Conservation (phyloP, 2,888 invertebrate genomes). For the Mesorhabditis spiculigera region DNA sequence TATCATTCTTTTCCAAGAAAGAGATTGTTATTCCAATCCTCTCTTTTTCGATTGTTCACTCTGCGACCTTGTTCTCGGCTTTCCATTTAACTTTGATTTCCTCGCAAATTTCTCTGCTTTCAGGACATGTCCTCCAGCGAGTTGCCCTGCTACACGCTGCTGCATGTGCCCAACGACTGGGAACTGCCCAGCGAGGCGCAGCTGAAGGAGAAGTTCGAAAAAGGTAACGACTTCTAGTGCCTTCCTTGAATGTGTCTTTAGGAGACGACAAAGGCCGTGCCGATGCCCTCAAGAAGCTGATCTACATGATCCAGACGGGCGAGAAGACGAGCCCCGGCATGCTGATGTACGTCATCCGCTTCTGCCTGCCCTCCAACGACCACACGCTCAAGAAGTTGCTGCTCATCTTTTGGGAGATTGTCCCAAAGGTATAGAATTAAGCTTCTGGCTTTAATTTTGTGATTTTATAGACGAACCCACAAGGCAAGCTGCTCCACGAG, state of each 20-base stretch:
- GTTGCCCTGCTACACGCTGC: conserved; percentile 94
- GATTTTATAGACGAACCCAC: conserved; percentile 56
- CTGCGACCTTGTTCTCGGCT: too few species aligned
- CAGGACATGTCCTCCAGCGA: conserved; percentile 63
- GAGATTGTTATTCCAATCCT: too few species aligned
- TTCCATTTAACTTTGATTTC: not conserved
- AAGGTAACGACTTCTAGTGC: conserved; percentile 40
- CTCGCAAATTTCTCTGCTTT: not conserved
- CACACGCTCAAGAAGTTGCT: conserved; percentile 94
- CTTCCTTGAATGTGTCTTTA: conserved; percentile 16
- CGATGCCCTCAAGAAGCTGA: conserved; percentile 89
- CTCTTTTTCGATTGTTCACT: too few species aligned
- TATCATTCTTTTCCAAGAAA: too few species aligned
- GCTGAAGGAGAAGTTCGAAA: conserved; percentile 85
- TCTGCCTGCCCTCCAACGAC: conserved; percentile 78
- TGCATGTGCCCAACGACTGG: conserved; percentile 83
- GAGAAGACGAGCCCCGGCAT: conserved; percentile 83
- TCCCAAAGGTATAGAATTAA: conserved; percentile 72
- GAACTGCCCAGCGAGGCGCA: conserved; percentile 95
- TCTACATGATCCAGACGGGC: conserved; percentile 87
- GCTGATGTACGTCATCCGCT: conserved; percentile 89
- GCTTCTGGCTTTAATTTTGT: not conserved
- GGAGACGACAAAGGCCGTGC: conserved; percentile 86
- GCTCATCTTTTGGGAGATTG: conserved; percentile 98
- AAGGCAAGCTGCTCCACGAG: conserved; percentile 69